These are phyloP conservation scores for Troides aeacus DNA, from an alignment of 2,888 invertebrate species.

Conservation along the genomic window DNA sequence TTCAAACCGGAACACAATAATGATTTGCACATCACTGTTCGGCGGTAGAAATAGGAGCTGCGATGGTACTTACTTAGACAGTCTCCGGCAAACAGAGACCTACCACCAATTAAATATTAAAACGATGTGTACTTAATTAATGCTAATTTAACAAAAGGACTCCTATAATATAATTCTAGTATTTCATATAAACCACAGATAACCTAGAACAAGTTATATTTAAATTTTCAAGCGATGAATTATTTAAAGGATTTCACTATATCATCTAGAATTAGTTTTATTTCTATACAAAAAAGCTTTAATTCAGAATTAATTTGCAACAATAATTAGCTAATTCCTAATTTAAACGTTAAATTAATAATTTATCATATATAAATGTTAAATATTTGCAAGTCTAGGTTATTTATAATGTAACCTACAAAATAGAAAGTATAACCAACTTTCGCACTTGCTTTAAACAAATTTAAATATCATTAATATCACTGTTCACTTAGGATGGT, in stretches of 20 bases:
- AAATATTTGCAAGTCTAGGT: background rate
- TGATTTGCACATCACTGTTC: too few relatives aligned
- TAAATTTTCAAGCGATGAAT: too few relatives aligned
- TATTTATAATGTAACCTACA: background rate
- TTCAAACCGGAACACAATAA: too few relatives aligned
- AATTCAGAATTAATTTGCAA: background rate
- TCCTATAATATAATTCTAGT: too few relatives aligned
- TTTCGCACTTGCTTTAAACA: background rate
- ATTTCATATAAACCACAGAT: too few relatives aligned
- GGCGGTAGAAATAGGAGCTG: too few relatives aligned
- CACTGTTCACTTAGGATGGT: background rate
- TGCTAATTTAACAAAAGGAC: too few relatives aligned
- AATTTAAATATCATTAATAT: background rate
- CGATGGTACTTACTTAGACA: too few relatives aligned
- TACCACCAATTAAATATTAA: too few relatives aligned
- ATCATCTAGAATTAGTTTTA: background rate
- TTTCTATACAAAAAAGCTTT: background rate
- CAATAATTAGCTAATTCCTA: background rate
- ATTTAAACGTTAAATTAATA: background rate
- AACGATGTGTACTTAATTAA: too few relatives aligned
- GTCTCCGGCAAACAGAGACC: too few relatives aligned
- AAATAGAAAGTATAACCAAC: background rate
- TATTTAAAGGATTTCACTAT: background rate
- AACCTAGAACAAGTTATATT: too few relatives aligned
- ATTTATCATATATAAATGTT: background rate